These are phyloP conservation scores for Heliconius congener DNA, from an alignment of 1,140 invertebrate species.

Conservation along the genomic window DNA sequence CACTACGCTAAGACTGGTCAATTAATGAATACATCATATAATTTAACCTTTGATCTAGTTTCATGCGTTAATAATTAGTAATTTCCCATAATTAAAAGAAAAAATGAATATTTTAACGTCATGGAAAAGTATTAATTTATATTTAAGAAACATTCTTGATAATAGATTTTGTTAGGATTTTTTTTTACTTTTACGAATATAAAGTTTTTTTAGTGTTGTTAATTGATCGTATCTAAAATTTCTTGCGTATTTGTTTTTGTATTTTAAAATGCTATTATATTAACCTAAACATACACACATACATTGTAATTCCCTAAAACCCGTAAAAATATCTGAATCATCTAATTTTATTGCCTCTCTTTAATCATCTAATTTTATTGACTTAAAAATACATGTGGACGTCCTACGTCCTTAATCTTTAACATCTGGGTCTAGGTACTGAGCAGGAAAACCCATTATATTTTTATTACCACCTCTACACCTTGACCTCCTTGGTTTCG, in stretches of 20 bases:
- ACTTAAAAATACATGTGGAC: background rate
- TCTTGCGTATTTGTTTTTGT: too few relatives aligned
- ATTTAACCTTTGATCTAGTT: background rate
- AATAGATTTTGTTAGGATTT: background rate
- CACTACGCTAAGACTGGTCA: background rate
- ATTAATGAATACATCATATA: background rate
- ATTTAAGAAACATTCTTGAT: background rate
- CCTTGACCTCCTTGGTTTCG: conserved; percentile 44
- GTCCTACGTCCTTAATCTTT: conserved; percentile 13
- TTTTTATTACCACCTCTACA: conserved; percentile 31
- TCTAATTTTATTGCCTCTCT: too few relatives aligned
- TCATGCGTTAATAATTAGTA: background rate
- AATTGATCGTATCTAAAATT: too few relatives aligned
- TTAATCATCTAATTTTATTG: too few relatives aligned
- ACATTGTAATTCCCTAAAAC: too few relatives aligned
- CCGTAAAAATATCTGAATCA: too few relatives aligned
- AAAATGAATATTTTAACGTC: background rate
- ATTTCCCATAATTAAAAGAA: background rate
- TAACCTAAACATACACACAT: too few relatives aligned
- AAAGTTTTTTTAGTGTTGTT: too few relatives aligned
- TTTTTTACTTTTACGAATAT: too few relatives aligned
- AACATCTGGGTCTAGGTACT: conserved; percentile 51
- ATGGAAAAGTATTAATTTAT: background rate
- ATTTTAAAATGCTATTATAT: too few relatives aligned
- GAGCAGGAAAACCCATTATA: conserved; percentile 48